These are phyloP conservation scores for Rhegmatorhina hoffmannsi DNA, from an alignment of 2,113 vertebrate genomes.

Conservation along the genomic window DNA sequence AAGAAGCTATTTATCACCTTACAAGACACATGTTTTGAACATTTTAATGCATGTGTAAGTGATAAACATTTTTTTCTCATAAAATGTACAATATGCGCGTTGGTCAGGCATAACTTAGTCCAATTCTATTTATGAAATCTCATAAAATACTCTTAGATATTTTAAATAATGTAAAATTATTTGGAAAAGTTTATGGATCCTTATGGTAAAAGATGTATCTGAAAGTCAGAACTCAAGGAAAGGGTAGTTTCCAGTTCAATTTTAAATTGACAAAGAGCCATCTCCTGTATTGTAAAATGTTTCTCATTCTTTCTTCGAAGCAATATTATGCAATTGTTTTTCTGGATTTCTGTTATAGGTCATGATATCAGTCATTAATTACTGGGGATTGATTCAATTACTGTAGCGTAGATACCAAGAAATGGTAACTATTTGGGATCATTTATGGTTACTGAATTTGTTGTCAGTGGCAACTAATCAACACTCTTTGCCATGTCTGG, in stretches of 20 bases:
- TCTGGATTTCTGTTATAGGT: background rate
- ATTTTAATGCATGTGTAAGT: background rate
- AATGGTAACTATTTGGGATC: background rate
- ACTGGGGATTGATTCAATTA: background rate
- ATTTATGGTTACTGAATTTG: background rate
- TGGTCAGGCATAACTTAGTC: background rate
- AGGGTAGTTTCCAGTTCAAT: background rate
- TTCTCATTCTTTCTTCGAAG: background rate
- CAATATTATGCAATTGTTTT: background rate
- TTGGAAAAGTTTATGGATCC: background rate
- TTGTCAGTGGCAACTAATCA: background rate
- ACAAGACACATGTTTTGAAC: background rate
- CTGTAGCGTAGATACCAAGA: background rate
- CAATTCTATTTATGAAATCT: background rate
- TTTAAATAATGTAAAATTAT: background rate
- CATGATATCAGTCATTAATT: background rate
- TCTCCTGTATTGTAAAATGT: background rate
- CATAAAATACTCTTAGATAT: background rate
- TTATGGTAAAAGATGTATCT: background rate
- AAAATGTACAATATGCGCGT: background rate
- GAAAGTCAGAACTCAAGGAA: background rate
- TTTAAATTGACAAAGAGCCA: background rate
- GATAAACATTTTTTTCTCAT: background rate
- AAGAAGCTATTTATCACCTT: background rate
- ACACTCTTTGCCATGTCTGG: background rate